Percentiles rank a stretch among this genome's conserved stretches.
phyloP scores from a whole-genome alignment of 2,797 vertebrate genomes.

The Remorina albescens region DNA sequence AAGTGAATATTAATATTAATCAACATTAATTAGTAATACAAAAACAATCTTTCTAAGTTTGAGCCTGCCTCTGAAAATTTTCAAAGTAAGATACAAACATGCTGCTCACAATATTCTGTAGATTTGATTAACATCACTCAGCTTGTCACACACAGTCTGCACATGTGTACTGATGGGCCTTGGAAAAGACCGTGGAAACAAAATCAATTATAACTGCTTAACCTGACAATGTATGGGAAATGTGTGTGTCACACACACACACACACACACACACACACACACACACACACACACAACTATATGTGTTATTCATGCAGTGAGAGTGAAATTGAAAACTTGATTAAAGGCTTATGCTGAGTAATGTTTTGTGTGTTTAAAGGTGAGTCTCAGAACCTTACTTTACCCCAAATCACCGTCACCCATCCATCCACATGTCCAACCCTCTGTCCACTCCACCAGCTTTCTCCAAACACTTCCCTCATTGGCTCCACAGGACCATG shows the following conservation, averaged over 20 bases:
- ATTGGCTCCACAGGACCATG: constrained; percentile 53
- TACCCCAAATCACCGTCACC: constrained; percentile 27
- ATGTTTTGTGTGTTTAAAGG: constrained; percentile 38
- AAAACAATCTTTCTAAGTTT: constrained; percentile 18
- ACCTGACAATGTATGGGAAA: no score
- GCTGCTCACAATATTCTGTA: no score
- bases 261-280: constrained; percentile 26
- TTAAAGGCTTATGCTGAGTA: constrained; percentile 43
- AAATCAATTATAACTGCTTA: no score
- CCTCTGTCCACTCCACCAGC: constrained; percentile 53
- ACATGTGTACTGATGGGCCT: no score
- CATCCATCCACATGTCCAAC: constrained; percentile 61
- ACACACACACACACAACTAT: background rate
- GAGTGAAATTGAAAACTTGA: constrained; percentile 56
- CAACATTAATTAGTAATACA: background rate
- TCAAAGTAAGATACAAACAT: no score
- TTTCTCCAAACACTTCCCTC: constrained; percentile 73
- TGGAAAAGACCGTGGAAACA: no score
- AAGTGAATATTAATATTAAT: constrained; percentile 17
- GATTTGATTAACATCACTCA: no score
- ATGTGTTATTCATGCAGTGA: constrained; percentile 41
- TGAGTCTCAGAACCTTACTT: background rate
- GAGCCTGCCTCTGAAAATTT: no score
- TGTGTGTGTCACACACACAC: background rate
- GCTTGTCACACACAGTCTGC: no score